phyloP scores from a whole-genome alignment of 2,113 vertebrate genomes.

The Aspidoscelis tigris region DNA sequence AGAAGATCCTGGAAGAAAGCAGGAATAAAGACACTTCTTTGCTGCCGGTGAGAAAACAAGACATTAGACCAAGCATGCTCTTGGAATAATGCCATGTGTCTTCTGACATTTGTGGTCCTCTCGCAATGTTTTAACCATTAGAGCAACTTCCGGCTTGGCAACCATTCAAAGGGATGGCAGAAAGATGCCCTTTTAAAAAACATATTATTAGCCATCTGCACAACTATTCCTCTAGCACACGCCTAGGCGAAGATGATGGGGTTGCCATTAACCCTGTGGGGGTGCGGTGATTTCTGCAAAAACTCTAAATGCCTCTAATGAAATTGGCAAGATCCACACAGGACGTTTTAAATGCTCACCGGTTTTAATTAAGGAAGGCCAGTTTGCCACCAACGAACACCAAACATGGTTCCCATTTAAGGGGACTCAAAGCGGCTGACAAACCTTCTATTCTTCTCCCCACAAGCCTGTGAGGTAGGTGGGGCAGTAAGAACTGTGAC shows the following conservation, averaged over 20 bases:
- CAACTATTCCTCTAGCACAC: constrained; percentile 69
- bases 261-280: constrained; percentile 67
- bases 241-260: constrained; percentile 65
- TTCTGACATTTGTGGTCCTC: too few relatives aligned
- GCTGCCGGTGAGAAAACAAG: too few relatives aligned
- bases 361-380: constrained; percentile 78
- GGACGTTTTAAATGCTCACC: constrained; percentile 75
- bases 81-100: too few relatives aligned
- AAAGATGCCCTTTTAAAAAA: constrained; percentile 51
- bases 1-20: too few relatives aligned
- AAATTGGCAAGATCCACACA: constrained; percentile 72
- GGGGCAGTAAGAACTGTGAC: too few relatives aligned
- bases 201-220: constrained; percentile 69
- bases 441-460: too few relatives aligned
- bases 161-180: neutral
- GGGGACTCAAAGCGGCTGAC: too few relatives aligned
- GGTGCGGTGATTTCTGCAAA: constrained; percentile 61
- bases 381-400: constrained; percentile 58
- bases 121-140: too few relatives aligned
- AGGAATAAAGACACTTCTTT: too few relatives aligned
- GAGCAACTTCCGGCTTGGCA: neutral
- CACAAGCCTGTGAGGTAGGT: too few relatives aligned
- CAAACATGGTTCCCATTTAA: too few relatives aligned
- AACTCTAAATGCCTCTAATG: constrained; percentile 72
- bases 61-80: too few relatives aligned